Evolutionary conservation across 2,888 invertebrate genomes (phyloP), one percentile per base, ranked within the genome.

Genomic region (Tanytarsus gracilentus): DNA sequence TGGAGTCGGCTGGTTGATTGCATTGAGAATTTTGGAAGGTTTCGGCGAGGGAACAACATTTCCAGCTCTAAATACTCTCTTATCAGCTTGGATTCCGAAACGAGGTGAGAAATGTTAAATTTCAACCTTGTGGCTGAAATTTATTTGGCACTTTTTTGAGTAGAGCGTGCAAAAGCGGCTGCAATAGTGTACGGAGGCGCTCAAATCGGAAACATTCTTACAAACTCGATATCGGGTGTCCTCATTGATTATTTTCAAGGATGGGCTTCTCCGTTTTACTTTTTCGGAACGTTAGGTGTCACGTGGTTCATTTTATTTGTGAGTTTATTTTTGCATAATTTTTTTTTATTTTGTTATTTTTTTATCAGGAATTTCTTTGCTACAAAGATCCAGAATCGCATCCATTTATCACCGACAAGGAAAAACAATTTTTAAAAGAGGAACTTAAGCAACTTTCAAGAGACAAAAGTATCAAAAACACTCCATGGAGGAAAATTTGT

Each of bases 41-140:
- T 75, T 87, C 3, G 86, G 86, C 63, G 87, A 88, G 79, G 86
- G 86, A 21, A 83, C 84, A 3, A 85, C 85, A 0, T 86, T 82
- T 68, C 86, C 84, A 14, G 87, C 90, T 0, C 76, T 91, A 66
- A 86, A 85, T 66, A 81, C 83, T 0, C 76, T 87, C 74, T 69
- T 87, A 21, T 83, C 86, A 0, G 79, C 84, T 66, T 88, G 87
- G 87, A 82, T 84, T 0, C 85, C 86, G 0, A 73, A 82, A 2
- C 77, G 79, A 26, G 55, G 55, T 55, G 6, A 39, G 18, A 14
- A 3, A 6, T 39, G 2, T 7, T 39, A n/a, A n/a, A 6, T 39
- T 39, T 39, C 7, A 39, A 39, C 2, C 7, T 39, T 14, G 18
- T 6, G 14, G 3, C 18, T 40, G 1, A 16, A 11, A 6, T 3